Percentiles rank a stretch among this genome's conserved stretches.
phyloP scores from a whole-genome alignment of 1,140 invertebrate species.

The Tachypleus tridentatus region DNA sequence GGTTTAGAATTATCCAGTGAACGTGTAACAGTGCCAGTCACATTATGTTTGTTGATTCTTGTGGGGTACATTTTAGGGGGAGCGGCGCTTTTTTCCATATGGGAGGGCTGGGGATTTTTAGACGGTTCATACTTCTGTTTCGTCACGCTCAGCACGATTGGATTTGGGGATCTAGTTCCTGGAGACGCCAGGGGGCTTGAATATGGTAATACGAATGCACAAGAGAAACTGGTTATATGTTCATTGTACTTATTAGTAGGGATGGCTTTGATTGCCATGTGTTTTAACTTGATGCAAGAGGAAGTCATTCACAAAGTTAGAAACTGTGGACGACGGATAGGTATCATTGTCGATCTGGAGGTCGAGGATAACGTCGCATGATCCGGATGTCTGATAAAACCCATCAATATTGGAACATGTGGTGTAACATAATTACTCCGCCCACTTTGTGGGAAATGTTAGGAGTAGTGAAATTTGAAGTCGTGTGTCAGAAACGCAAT shows the following conservation, averaged over 20 bases:
- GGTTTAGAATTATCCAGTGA: constrained; percentile 34
- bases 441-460: no score
- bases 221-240: constrained; percentile 46
- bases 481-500: no score
- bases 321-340: constrained; percentile 35
- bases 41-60: constrained; percentile 19
- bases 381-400: no score
- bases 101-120: constrained; percentile 35
- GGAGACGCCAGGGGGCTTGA: constrained; percentile 45
- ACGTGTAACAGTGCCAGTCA: constrained; percentile 19
- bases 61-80: constrained; percentile 28
- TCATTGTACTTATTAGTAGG: constrained; percentile 43
- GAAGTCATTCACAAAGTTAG: constrained; percentile 77
- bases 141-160: constrained; percentile 37
- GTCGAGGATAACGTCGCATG: no score
- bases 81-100: constrained; percentile 31
- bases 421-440: no score
- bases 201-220: constrained; percentile 30
- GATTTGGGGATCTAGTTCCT: constrained; percentile 51
- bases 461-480: no score
- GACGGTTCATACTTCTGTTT: constrained; percentile 28
- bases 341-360: constrained; percentile 27
- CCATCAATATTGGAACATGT: no score
- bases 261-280: constrained; percentile 97
- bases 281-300: constrained; percentile 93